These are phyloP conservation scores for Drosophila ananassae DNA, from an alignment of 1,140 invertebrate genomes.

Conservation along the genomic window DNA sequence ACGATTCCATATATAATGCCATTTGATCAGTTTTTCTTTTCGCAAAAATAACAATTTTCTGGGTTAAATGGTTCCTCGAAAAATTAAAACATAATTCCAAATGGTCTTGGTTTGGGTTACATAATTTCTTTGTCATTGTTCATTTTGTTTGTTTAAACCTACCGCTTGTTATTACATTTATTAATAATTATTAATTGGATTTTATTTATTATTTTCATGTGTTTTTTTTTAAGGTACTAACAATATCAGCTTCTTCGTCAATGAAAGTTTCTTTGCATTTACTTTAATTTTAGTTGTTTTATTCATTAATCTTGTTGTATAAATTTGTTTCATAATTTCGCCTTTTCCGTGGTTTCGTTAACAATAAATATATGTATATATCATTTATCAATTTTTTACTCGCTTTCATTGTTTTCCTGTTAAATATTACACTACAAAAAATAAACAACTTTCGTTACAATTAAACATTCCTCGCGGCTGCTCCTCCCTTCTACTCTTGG, in stretches of 20 bases:
- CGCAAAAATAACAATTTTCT: constrained; percentile 78
- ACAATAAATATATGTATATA: constrained; percentile 80
- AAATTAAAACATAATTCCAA: constrained; percentile 76
- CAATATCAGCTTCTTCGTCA: constrained; percentile 75
- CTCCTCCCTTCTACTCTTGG: constrained; percentile 38
- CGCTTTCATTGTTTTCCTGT: constrained; percentile 45
- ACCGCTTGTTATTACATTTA: constrained; percentile 71
- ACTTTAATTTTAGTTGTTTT: constrained; percentile 4
- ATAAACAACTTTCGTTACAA: constrained; percentile 81
- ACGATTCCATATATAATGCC: constrained; percentile 75
- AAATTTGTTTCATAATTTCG: constrained; percentile 80
- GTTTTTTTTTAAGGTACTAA: constrained; percentile 74
- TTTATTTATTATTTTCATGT: constrained; percentile 40
- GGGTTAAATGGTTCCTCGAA: constrained; percentile 46
- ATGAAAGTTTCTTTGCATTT: constrained; percentile 48
- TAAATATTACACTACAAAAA: constrained; percentile 80
- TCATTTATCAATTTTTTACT: constrained; percentile 70
- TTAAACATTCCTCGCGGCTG: constrained; percentile 44
- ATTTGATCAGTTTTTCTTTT: constrained; percentile 52
- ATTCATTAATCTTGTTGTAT: constrained; percentile 51
- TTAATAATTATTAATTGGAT: constrained; percentile 75
- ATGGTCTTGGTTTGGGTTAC: constrained; percentile 60
- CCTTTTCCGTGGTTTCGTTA: constrained; percentile 76
- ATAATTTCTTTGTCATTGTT: constrained; percentile 37
- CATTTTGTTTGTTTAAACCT: constrained; percentile 46